These are phyloP conservation scores for Melieria omissa DNA, from an alignment of 2,888 invertebrate genomes.

Conservation along the genomic window DNA sequence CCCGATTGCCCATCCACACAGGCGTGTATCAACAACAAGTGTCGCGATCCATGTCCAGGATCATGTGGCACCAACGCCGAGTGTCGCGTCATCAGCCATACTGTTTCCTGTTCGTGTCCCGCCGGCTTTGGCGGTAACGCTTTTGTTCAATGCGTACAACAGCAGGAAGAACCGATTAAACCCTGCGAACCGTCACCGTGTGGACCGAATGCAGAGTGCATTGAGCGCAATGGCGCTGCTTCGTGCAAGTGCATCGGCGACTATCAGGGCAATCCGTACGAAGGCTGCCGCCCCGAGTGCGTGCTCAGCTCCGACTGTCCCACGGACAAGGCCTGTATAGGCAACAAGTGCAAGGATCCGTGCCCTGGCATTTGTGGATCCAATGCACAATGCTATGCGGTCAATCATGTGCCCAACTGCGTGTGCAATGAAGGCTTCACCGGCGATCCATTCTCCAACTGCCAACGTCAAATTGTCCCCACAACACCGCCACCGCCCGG, in stretches of 20 bases:
- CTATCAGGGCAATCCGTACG: conserved; percentile 87
- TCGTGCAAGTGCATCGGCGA: conserved; percentile 84
- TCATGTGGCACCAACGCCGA: conserved; percentile 84
- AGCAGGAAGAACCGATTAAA: conserved; percentile 70
- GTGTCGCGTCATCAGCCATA: conserved; percentile 82
- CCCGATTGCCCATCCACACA: conserved; percentile 81
- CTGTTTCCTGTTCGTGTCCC: conserved; percentile 83
- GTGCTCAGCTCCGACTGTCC: conserved; percentile 87
- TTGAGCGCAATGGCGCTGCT: conserved; percentile 80
- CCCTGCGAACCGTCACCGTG: conserved; percentile 90
- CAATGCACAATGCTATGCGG: conserved; percentile 84
- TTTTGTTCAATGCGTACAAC: conserved; percentile 80
- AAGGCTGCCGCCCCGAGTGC: conserved; percentile 88
- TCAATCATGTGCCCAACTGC: conserved; percentile 88
- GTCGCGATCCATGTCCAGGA: conserved; percentile 84
- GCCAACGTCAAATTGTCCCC: conserved; percentile 61
- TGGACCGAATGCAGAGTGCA: conserved; percentile 84
- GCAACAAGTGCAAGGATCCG: conserved; percentile 86
- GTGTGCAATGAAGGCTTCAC: conserved; percentile 78
- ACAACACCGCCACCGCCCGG: conserved; percentile 50
- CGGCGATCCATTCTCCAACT: conserved; percentile 78
- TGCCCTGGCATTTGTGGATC: conserved; percentile 87
- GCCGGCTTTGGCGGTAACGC: conserved; percentile 84
- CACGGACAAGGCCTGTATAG: conserved; percentile 82
- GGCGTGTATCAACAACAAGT: conserved; percentile 84